A percentile compares a stretch with the other conserved stretches of the same genome.
These are phyloP conservation scores for Perodicticus potto DNA, from an alignment of 2,797 vertebrate genomes.

Conservation along the genomic window DNA sequence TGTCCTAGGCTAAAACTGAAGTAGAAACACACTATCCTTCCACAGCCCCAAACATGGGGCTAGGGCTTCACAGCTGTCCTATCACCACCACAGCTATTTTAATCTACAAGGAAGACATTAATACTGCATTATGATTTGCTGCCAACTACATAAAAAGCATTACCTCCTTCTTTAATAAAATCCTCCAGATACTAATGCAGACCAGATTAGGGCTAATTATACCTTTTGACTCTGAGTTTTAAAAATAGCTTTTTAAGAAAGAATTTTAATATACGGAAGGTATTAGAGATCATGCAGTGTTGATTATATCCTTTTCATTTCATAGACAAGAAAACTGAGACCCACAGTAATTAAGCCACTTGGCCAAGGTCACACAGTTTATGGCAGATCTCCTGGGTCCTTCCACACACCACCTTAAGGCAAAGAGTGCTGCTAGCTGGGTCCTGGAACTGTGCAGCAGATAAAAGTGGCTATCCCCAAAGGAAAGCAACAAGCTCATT, in stretches of 20 bases:
- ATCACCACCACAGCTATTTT: background rate
- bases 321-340: slow-evolving; percentile 15
- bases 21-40: background rate
- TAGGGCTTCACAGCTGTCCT: background rate
- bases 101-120: background rate
- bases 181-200: background rate
- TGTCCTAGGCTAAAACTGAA: background rate
- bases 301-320: slow-evolving; percentile 37
- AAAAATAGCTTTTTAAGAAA: slow-evolving; percentile 17
- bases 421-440: background rate
- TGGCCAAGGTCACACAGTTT: background rate
- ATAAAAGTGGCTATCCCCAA: background rate
- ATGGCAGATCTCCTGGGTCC: background rate
- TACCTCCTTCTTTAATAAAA: slow-evolving; percentile 60
- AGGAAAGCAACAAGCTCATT: background rate
- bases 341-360: background rate
- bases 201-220: background rate
- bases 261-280: background rate
- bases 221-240: background rate
- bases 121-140: background rate
- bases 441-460: background rate
- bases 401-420: background rate
- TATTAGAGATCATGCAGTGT: background rate
- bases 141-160: slow-evolving; percentile 50
- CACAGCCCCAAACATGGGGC: background rate